Evolutionary conservation across 2,888 invertebrate genomes (phyloP).

Genomic region (Epinotia demarniana): DNA sequence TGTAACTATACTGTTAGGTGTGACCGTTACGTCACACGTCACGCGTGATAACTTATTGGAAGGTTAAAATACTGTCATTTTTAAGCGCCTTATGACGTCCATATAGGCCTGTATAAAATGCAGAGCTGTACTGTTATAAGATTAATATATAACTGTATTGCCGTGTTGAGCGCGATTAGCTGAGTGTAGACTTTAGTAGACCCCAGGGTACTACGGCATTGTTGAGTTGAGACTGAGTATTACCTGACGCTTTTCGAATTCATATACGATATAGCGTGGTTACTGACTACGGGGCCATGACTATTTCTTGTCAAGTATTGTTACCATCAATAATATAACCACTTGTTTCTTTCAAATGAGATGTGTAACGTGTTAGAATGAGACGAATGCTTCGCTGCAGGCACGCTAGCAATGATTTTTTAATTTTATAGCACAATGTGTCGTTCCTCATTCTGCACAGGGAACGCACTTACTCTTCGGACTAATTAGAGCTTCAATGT

Average conservation of each 20-base stretch:
- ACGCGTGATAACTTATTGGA: conserved; percentile 11
- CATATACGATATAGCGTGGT: not conserved
- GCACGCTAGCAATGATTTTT: not conserved
- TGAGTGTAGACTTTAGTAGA: not conserved
- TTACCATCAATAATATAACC: not conserved
- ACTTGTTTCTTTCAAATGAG: not conserved
- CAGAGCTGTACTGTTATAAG: conserved; percentile 9
- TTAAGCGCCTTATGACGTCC: conserved; percentile 15
- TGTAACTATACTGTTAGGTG: conserved; percentile 2
- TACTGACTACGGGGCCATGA: conserved; percentile 20
- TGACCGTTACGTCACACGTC: not conserved
- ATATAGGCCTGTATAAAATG: not conserved
- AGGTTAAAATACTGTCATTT: conserved; percentile 15
- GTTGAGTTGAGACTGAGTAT: not conserved
- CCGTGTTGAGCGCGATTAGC: not conserved
- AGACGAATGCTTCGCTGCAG: not conserved
- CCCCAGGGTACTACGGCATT: no score
- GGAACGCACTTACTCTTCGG: not conserved
- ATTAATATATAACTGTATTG: conserved; percentile 3
- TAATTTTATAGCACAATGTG: not conserved
- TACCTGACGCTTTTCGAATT: not conserved
- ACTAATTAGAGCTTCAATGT: not conserved
- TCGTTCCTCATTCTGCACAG: not conserved
- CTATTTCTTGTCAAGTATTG: not conserved
- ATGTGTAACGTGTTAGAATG: not conserved